Base-by-base conservation (phyloP, 2,797 vertebrate genomes). In the Liparis tanakae region DNA sequence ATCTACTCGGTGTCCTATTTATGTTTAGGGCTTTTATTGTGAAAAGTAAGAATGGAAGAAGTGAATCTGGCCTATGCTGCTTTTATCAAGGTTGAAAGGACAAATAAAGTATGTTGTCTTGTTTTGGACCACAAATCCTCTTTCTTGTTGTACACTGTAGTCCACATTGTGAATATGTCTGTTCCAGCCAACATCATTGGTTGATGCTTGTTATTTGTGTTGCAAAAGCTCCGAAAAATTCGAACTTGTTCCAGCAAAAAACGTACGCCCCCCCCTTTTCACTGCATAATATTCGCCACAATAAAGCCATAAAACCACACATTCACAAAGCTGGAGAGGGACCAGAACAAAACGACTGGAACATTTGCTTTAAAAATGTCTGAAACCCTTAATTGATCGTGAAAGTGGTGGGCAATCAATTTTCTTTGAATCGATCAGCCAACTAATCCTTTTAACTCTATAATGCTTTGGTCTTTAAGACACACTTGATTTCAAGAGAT, bases 391-490 rank as follows among this genome's bases (percentile, higher is more conserved):
- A 37, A 63, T 39, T 17, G 48, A 57, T n/a, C 44, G 14, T 62
- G 4, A 30, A 69, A 71, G 54, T 44, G 71, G 18, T 1, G 46
- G 8, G n/a, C 22, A 62, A 68, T 43, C 39, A 7, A 57, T 65
- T 70, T 65, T 58, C 6, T 71, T 34, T 68, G 13, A 70, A 37
- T 60, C 8, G 9, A 51, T 70, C 18, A 68, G 64, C 51, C 1
- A 39, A 57, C 7, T 57, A 46, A 77, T 59, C 4, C 41, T 50
- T 66, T 72, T 17, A 61, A 13, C 33, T 70, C 6, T 41, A 63
- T 48, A 61, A 55, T 70, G 46, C 34, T 53, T 46, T 59, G n/a
- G 9, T 37, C 15, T 76, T 81, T 79, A 69, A 41, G 33, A 44
- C 56, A 63, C 5, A 61, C 8, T 66, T 37, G 8, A 61, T 77